Evolutionary conservation across 23 tunicate genomes (phyloP).

Genomic region (Ascidia mentula): DNA sequence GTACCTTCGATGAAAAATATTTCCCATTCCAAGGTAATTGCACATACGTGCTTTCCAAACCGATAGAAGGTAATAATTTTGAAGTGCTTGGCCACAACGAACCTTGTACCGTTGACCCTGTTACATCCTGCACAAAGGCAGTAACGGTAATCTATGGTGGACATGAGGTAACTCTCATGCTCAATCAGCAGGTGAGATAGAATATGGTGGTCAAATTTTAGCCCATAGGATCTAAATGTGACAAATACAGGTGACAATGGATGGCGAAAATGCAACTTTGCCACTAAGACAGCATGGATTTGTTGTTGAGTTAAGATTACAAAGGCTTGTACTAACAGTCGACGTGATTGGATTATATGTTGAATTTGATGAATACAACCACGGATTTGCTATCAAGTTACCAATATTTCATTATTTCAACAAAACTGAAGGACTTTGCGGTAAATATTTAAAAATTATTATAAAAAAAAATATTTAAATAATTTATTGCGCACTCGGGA

Average conservation of each 20-base stretch:
- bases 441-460: neutral
- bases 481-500: neutral
- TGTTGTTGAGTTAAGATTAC: neutral
- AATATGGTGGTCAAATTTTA: too few relatives aligned
- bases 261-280: neutral
- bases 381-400: conserved; percentile 29
- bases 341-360: neutral
- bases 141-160: conserved; percentile 8
- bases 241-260: conserved; percentile 13
- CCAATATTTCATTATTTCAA: conserved; percentile 23
- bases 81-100: conserved; percentile 26
- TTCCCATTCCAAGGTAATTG: conserved; percentile 45
- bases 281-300: neutral
- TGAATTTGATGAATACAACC: conserved; percentile 27
- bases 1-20: conserved; percentile 23
- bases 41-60: conserved; percentile 23
- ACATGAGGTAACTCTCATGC: conserved; percentile 13
- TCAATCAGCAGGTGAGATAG: neutral
- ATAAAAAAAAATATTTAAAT: too few relatives aligned
- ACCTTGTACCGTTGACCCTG: conserved; percentile 25
- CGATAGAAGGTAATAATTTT: conserved; percentile 9
- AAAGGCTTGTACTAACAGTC: conserved; percentile 1
- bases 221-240: neutral
- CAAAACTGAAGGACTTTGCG: conserved; percentile 30
- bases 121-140: conserved; percentile 30